A percentile compares a stretch with the other conserved stretches of the same genome.
These are phyloP conservation scores for Archips xylosteana DNA, from an alignment of 2,888 invertebrate species.

Conservation along the genomic window DNA sequence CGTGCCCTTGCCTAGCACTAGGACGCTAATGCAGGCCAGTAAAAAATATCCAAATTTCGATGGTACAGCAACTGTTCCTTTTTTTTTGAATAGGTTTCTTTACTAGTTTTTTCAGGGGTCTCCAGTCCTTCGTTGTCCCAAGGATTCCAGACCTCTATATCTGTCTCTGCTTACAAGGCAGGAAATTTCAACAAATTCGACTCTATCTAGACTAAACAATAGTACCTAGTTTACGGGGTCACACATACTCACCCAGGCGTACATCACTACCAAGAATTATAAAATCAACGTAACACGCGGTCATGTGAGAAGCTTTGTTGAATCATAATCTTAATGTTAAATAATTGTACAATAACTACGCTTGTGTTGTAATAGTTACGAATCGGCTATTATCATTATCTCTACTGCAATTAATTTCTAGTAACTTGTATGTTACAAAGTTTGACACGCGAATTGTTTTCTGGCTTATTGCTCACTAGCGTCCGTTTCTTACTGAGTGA, in stretches of 20 bases:
- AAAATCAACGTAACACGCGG: neutral
- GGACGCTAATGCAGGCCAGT: too few relatives aligned
- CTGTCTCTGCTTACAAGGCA: too few relatives aligned
- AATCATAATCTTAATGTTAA: slow-evolving; percentile 13
- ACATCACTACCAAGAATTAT: slow-evolving; percentile 12
- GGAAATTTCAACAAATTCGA: too few relatives aligned
- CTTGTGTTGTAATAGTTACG: slow-evolving; percentile 30
- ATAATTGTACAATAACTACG: slow-evolving; percentile 13
- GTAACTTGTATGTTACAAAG: neutral
- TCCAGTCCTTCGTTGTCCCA: too few relatives aligned
- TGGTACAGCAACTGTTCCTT: too few relatives aligned
- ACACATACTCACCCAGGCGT: neutral
- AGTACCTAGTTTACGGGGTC: neutral
- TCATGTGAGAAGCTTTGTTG: slow-evolving; percentile 4
- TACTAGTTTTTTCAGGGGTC: too few relatives aligned
- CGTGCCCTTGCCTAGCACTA: too few relatives aligned
- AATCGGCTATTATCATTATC: slow-evolving; percentile 4
- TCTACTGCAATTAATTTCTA: neutral
- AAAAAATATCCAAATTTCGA: too few relatives aligned
- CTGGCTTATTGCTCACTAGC: neutral
- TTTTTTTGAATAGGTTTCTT: too few relatives aligned
- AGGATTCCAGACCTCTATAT: too few relatives aligned
- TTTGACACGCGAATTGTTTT: neutral
- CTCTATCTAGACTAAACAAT: too few relatives aligned
- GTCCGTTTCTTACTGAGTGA: neutral